These are phyloP conservation scores for Chloroclysta siterata DNA, from an alignment of 2,888 invertebrate species.

Conservation along the genomic window DNA sequence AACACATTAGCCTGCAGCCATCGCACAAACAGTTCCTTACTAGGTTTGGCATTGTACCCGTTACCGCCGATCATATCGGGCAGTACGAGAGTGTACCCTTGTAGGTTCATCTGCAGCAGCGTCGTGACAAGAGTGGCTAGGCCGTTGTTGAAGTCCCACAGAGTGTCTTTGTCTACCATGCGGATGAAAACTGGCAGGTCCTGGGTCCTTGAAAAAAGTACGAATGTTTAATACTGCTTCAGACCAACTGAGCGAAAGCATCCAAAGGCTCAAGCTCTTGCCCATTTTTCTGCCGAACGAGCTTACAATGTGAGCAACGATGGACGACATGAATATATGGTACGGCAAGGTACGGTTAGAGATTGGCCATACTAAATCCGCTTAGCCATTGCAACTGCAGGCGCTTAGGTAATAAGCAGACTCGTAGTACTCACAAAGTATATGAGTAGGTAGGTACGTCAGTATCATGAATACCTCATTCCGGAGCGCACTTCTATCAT, in stretches of 20 bases:
- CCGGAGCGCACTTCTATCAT: constrained; percentile 90
- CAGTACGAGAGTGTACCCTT: constrained; percentile 89
- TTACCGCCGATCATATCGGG: constrained; percentile 93
- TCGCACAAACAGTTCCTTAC: constrained; percentile 88
- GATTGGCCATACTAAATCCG: no score
- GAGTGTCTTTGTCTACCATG: constrained; percentile 91
- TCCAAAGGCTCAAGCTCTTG: not conserved
- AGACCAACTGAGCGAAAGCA: not conserved
- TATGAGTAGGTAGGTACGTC: not conserved
- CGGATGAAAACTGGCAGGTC: constrained; percentile 89
- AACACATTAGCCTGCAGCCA: constrained; percentile 92
- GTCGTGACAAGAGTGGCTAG: constrained; percentile 89
- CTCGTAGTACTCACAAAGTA: no score
- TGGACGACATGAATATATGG: no score
- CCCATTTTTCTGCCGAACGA: no score
- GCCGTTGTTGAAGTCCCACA: constrained; percentile 89
- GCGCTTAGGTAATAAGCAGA: no score
- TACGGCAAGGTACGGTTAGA: no score
- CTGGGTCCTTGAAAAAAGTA: constrained; percentile 83
- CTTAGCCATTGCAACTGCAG: no score
- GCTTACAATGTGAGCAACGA: no score
- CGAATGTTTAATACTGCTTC: not conserved
- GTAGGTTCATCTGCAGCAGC: constrained; percentile 85
- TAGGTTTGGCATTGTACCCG: constrained; percentile 83
- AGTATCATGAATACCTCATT: constrained; percentile 69